Evolutionary conservation across 2,797 vertebrate species (phyloP).

Genomic region (Notolepis coatsorum): DNA sequence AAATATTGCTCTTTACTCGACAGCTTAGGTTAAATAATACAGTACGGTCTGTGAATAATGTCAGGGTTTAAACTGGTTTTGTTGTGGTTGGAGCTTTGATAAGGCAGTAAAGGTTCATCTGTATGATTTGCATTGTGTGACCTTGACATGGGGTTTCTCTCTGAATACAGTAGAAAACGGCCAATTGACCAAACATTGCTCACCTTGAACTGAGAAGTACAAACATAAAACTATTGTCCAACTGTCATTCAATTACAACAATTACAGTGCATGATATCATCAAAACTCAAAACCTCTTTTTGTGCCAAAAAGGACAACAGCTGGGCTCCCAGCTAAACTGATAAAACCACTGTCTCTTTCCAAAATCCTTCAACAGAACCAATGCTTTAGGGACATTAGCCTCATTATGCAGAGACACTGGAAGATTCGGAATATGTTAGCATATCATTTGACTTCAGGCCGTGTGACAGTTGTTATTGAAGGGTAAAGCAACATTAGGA

Average conservation of each 20-base stretch:
- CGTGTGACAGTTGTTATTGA: constrained; percentile 35
- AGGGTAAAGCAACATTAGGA: constrained; percentile 14
- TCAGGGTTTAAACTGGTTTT: background rate
- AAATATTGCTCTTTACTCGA: background rate
- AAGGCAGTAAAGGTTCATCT: background rate
- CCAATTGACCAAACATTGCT: background rate
- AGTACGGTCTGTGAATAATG: constrained; percentile 1
- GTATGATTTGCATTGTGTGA: no score
- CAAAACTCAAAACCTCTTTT: constrained; percentile 28
- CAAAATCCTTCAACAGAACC: constrained; percentile 57
- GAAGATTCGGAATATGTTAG: constrained; percentile 57
- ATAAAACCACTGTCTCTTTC: constrained; percentile 49
- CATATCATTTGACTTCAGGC: constrained; percentile 54
- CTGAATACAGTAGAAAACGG: background rate
- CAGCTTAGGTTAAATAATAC: constrained; percentile 12
- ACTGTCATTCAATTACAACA: no score
- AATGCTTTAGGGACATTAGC: constrained; percentile 50
- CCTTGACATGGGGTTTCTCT: background rate
- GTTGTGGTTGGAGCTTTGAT: background rate
- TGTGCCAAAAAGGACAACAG: constrained; percentile 48
- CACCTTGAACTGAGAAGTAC: background rate
- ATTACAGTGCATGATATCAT: background rate
- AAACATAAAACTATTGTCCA: background rate
- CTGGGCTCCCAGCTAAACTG: constrained; percentile 42
- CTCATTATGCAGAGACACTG: constrained; percentile 54